Base-by-base conservation (phyloP, 2,113 vertebrate genomes). In the Piprites chloris region DNA sequence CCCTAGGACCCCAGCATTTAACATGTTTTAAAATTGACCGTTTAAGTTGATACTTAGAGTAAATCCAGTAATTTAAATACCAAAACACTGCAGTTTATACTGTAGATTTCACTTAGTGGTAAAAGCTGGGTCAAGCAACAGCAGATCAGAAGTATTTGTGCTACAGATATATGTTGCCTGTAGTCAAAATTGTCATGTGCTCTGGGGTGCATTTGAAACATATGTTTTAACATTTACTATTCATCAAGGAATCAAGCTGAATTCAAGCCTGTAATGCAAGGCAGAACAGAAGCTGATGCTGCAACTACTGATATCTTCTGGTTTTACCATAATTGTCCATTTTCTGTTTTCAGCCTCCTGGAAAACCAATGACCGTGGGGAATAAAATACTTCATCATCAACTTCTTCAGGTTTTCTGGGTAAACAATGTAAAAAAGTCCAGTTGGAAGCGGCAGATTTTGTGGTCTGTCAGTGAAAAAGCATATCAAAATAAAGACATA, bases 351-450 rank as follows among this genome's bases (percentile, higher is more conserved):
- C 99, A 71, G 99, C 99, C 96, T 99, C 99, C 49, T 98, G 98
- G 92, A 99, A 99, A 69, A 99, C 98, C 27, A 99, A 92, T 26
- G 99, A 99, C 12, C 10, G 97, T 32, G 98, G 91, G 39, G 98
- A 99, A 97, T 99, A 99, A 97, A 99, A 99, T 12, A 99, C 98
- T 89, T 99, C 97, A 84, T 99, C 98, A 32, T 99, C 98, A 80
- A 99, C 99, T 97, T 99, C 99, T 97, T 99, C 98, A 53, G 95
- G 97, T 93, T 99, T 97, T 91, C 99, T 98, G 49, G 99, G 99
- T 59, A 99, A 98, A 97, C 99, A 99, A 30, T 99, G 99, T 94
- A 99, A 96, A 97, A 99, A 99, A 35, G 98, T 98, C 99, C 99
- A 99, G 91, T 99, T 98, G 90, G 98, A 97, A 65, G 98, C 98